Conservation (phyloP, 1,140 invertebrate genomes). For the Eumaeus atala region DNA sequence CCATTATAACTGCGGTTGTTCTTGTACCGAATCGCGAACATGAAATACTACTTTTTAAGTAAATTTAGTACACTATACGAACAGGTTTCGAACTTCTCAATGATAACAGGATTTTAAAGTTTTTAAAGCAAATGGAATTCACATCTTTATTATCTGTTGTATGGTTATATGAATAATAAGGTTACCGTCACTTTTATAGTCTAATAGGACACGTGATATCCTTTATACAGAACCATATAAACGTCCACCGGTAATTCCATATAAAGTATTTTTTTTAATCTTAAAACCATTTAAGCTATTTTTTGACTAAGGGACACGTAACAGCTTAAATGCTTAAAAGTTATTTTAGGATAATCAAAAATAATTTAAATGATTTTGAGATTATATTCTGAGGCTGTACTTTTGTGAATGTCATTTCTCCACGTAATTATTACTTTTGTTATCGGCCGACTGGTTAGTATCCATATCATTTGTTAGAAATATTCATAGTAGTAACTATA, state of each 20-base stretch:
- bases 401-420: too few relatives aligned
- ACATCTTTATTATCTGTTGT: background rate
- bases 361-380: too few relatives aligned
- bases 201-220: background rate
- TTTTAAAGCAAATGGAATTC: background rate
- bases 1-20: background rate
- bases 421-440: too few relatives aligned
- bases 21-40: background rate
- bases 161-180: background rate
- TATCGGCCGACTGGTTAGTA: too few relatives aligned
- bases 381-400: too few relatives aligned
- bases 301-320: background rate
- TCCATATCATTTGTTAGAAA: too few relatives aligned
- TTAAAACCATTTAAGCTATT: background rate
- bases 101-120: background rate
- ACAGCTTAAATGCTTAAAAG: too few relatives aligned
- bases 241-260: background rate
- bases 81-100: background rate
- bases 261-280: background rate
- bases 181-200: background rate
- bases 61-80: background rate
- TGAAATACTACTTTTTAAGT: background rate
- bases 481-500: too few relatives aligned
- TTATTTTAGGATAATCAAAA: too few relatives aligned
- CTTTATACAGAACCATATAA: background rate